Base-by-base conservation (phyloP, 2,113 vertebrate genomes). In the Pholis gunnellus region DNA sequence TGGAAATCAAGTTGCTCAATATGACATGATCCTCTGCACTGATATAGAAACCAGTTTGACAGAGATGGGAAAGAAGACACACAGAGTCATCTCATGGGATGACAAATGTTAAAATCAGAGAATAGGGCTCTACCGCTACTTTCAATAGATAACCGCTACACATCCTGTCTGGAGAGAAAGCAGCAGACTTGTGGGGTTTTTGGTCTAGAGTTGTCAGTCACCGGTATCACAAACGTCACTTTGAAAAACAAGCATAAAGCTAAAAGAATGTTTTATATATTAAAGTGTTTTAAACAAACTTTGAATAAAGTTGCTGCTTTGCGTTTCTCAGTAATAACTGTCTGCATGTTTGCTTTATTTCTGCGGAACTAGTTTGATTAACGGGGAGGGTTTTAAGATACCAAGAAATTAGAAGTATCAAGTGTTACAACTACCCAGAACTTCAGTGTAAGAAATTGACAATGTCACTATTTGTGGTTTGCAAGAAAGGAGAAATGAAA, bases 111-210 rank as follows among this genome's bases (percentile, higher is more conserved):
- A 86, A 93, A 92, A 92, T 85, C 86, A 78, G 82, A 87, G 81
- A 75, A 78, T 76, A 88, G 84, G 89, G 84, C 92, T 92, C 87
- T 87, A 93, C 90, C 88, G 64, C 90, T 82, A 91, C 91, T 94
- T 93, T 94, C 92, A 92, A 89, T 89, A 92, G 83, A 86, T 89
- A 95, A 95, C 93, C 92, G 57, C 93, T 82, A 75, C 77, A 81
- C 91, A 92, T 95, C 93, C 94, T 92, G 93, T 94, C 88, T 94
- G 88, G 87, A 92, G 90, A 86, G 91, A 93, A 91, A 89, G 90
- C 80, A 89, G 85, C 80, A 93, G 87, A 81, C 84, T 84, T 92
- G 86, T 89, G 88, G 87, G 92, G 93, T 90, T 94, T 91, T 91
- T 90, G 88, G 93, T 93, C 85, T 78, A 65, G 74, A 91, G 75